These are phyloP conservation scores for Criorhina ranunculi DNA, from an alignment of 2,888 invertebrate species.

Conservation along the genomic window DNA sequence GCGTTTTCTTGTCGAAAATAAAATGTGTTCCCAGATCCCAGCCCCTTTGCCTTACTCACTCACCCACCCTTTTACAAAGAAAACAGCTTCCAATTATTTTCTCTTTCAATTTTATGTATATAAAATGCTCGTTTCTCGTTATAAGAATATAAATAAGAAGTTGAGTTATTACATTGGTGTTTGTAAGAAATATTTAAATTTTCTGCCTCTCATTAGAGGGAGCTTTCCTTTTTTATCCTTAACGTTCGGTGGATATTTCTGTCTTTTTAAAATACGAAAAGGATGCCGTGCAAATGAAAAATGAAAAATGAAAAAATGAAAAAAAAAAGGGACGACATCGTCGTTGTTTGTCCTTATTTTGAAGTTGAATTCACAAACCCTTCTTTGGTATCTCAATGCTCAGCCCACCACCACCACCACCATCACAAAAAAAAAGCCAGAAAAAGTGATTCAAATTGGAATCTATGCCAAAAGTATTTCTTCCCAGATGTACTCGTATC, in stretches of 20 bases:
- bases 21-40: constrained; percentile 6
- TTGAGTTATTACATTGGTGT: constrained; percentile 72
- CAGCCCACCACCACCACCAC: constrained; percentile 3
- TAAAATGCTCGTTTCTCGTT: constrained; percentile 45
- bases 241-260: background rate
- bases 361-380: constrained; percentile 47
- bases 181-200: constrained; percentile 72
- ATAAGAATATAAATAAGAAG: constrained; percentile 66
- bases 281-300: constrained; percentile 2
- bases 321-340: constrained; percentile 18
- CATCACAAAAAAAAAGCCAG: constrained; percentile 16
- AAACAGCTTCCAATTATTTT: constrained; percentile 66
- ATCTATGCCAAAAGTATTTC: constrained; percentile 70
- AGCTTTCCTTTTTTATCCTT: background rate
- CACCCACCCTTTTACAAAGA: background rate
- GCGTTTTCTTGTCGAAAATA: constrained; percentile 42
- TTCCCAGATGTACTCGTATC: constrained; percentile 17
- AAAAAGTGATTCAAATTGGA: constrained; percentile 74
- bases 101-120: constrained; percentile 59
- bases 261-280: constrained; percentile 22
- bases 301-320: constrained; percentile 10
- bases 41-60: background rate
- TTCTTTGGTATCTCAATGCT: background rate
- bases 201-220: constrained; percentile 52
- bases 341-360: constrained; percentile 60